Evolutionary conservation across 2,888 invertebrate genomes (phyloP), one percentile per base, ranked within the genome.

Genomic region (Elmis aenea): DNA sequence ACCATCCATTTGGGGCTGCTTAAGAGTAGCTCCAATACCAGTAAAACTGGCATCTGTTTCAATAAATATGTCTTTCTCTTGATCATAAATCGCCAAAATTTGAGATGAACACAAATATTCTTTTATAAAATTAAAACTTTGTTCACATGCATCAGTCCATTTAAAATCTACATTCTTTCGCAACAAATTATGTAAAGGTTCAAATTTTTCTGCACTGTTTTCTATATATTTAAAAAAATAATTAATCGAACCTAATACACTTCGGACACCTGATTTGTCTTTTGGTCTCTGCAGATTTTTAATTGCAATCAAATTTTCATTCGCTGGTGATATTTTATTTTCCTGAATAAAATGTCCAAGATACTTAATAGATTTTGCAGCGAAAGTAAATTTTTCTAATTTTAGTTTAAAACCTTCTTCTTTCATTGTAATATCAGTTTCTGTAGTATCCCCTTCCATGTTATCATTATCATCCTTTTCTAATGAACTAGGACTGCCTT

Each of bases 11-110:
- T 53, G 47, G 32, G 22, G 28, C 27, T 52, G 52, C 42, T 52
- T 54, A 13, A 51, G 29, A 15, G 46, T 34, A 34, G 49, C 49
- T 5, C 47, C 51, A n/a, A 53, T 40, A 15, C 54, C 50, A 32
- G 44, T 26, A 12, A 45, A n/a, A n/a, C n/a, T n/a, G n/a, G n/a
- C n/a, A n/a, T n/a, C n/a, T n/a, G n/a, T n/a, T n/a, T n/a, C n/a
- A 28, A 26, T 31, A 33, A 9, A 42, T 50, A 47, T 51, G 26
- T 20, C 13, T 26, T 8, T 33, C 9, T 9, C n/a, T n/a, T 21
- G 6, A 22, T 30, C 30, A 13, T 12, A 30, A 20, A 22, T 22
- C 9, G 22, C 22, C 5, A 33, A 10, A n/a, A n/a, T n/a, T 5
- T 25, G 33, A 5, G 9, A 8, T 14, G 34, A 35, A n/a, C n/a